Evolutionary conservation across 2,113 vertebrate species (phyloP).

Genomic region (Azemiops feae): DNA sequence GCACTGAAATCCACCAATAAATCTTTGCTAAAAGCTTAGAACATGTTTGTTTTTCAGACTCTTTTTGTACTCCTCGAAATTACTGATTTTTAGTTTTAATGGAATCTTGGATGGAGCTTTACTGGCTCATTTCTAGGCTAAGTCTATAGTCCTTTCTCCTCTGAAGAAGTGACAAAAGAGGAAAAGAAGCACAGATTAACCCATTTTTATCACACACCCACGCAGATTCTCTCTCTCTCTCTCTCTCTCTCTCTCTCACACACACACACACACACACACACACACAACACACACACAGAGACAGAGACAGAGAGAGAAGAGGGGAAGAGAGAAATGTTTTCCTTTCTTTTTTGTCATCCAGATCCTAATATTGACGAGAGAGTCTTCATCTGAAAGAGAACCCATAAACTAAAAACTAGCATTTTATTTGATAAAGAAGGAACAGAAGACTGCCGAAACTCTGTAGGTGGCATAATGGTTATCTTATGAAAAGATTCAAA

Average conservation of each 20-base stretch:
- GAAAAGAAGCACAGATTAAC: not conserved
- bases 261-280: too few relatives aligned
- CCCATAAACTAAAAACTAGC: not conserved
- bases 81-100: not conserved
- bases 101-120: not conserved
- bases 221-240: not conserved
- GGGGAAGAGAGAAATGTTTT: too few relatives aligned
- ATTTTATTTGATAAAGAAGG: not conserved
- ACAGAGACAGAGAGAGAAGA: too few relatives aligned
- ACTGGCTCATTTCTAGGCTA: not conserved
- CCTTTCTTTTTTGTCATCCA: not conserved
- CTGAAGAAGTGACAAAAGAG: not conserved
- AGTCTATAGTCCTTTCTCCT: not conserved
- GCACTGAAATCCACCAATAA: slow-evolving; percentile 23
- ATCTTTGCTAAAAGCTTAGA: slow-evolving; percentile 20
- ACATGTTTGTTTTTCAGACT: slow-evolving; percentile 13
- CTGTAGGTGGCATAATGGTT: not conserved
- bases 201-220: not conserved
- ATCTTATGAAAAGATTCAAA: not conserved
- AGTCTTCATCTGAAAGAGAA: not conserved
- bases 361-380: not conserved
- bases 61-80: slow-evolving; percentile 6
- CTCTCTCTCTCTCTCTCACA: too few relatives aligned
- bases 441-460: not conserved
- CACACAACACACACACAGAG: too few relatives aligned